These are phyloP conservation scores for Rhagoletis pomonella DNA, from an alignment of 1,140 invertebrate genomes.

Conservation along the genomic window DNA sequence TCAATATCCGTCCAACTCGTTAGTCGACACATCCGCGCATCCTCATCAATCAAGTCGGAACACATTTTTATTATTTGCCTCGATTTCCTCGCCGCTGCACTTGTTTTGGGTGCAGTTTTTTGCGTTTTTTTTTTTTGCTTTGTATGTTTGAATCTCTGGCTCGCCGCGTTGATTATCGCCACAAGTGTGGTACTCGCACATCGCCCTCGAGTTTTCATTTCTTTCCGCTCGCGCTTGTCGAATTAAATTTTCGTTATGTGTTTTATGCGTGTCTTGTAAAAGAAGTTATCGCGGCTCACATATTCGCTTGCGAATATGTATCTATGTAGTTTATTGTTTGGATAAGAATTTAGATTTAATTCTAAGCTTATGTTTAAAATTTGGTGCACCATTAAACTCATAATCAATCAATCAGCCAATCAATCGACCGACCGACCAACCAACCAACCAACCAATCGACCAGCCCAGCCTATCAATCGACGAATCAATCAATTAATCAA, in stretches of 20 bases:
- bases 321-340: not conserved
- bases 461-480: conserved; percentile 47
- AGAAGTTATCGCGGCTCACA: not conserved
- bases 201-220: too few relatives aligned
- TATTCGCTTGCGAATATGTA: too few relatives aligned
- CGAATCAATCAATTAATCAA: too few relatives aligned
- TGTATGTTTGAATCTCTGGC: not conserved
- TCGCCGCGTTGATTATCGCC: conserved; percentile 36
- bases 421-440: conserved; percentile 36
- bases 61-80: conserved; percentile 25
- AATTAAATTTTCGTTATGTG: not conserved
- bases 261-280: not conserved
- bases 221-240: not conserved
- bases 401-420: conserved; percentile 37
- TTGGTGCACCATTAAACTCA: conserved; percentile 40
- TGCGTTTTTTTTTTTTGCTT: not conserved
- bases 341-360: not conserved
- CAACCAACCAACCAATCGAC: conserved; percentile 34
- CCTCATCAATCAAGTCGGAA: conserved; percentile 49
- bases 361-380: not conserved
- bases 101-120: not conserved
- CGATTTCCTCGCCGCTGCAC: not conserved
- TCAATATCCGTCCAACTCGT: conserved; percentile 47
- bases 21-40: conserved; percentile 44
- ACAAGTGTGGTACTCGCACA: not conserved